Evolutionary conservation across 2,888 invertebrate species (phyloP), one percentile per base, ranked within the genome.

Genomic region (Ceratothoa steindachneri): DNA sequence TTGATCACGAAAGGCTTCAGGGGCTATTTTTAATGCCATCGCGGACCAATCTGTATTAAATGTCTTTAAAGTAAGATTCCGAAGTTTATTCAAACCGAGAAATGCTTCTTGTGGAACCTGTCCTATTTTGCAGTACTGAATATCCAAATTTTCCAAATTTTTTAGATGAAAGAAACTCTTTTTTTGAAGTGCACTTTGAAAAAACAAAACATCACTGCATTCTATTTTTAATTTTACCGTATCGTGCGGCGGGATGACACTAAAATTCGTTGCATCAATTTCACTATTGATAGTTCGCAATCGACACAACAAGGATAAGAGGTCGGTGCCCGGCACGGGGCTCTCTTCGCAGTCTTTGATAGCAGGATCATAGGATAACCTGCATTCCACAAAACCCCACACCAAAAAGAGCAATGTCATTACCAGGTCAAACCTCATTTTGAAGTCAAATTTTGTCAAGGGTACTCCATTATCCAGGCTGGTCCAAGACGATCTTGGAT

Each of bases 21-120:
- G 87, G 53, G 91, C 89, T 77, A 92, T 88, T 83, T 92, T 90
- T 77, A 92, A 86, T 22, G 90, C 89, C 72, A 90, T 89, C 89
- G 91, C 90, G 53, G 91, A 90, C 91, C 92, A 92, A 83, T 92
- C 91, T 27, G 90, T 91, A 85, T 92, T 92, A 85, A 92, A 91
- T 69, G 92, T 92, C 82, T 91, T 88, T 80, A 93, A 88, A 64
- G 93, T 93, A 74, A 93, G 87, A 84, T 93, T 92, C 81, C 90
- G 87, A 75, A 93, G 87, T 84, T 92, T 90, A 74, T 89, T 88
- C 53, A 93, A 87, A 66, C 92, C 92, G 65, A 89, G 88, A 82
- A 93, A 92, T n/a, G 93, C 91, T 74, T 91, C 91, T 82, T 91
- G 85, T 4, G 91, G 90, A 74, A 93, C 87, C 82, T 89, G 89